Conservation (phyloP, 2,113 vertebrate genomes). For the Brevimyrus niger region DNA sequence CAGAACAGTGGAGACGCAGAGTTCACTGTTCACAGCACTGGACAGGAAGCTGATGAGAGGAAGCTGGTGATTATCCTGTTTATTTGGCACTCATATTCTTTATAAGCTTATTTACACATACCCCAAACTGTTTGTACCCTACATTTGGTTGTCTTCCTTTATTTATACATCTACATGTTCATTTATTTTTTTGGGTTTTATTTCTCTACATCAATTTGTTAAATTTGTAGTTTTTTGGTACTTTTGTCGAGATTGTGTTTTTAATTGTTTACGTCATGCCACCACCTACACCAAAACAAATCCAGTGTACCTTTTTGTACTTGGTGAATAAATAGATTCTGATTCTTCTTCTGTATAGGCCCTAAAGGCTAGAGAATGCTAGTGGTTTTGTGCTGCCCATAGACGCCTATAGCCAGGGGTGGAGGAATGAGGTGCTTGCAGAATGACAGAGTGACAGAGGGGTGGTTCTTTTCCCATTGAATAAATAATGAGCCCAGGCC, state of each 20-base stretch:
- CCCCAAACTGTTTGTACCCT: not conserved
- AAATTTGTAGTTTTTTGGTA: not conserved
- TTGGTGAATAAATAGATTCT: not conserved
- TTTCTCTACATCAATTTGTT: not conserved
- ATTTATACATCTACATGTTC: not conserved
- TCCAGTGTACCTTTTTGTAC: not conserved
- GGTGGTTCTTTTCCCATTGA: not conserved
- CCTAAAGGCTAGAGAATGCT: not conserved
- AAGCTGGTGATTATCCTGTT: constrained; percentile 13
- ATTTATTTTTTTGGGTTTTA: not conserved
- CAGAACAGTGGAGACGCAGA: not conserved
- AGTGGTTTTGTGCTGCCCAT: not conserved
- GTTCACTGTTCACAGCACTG: not conserved
- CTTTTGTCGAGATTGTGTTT: not conserved
- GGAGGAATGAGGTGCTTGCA: not conserved
- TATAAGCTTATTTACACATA: not conserved
- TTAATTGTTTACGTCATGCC: not conserved
- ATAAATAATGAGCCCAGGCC: not conserved
- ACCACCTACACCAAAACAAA: not conserved
- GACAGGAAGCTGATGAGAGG: not conserved
- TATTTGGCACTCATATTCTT: constrained; percentile 13
- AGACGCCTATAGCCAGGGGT: not conserved
- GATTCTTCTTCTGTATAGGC: not conserved
- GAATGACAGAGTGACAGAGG: not conserved
- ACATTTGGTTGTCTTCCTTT: not conserved